Evolutionary conservation across 2,113 vertebrate genomes (phyloP), one percentile per base, ranked within the genome.

Genomic region (Rhea americana): DNA sequence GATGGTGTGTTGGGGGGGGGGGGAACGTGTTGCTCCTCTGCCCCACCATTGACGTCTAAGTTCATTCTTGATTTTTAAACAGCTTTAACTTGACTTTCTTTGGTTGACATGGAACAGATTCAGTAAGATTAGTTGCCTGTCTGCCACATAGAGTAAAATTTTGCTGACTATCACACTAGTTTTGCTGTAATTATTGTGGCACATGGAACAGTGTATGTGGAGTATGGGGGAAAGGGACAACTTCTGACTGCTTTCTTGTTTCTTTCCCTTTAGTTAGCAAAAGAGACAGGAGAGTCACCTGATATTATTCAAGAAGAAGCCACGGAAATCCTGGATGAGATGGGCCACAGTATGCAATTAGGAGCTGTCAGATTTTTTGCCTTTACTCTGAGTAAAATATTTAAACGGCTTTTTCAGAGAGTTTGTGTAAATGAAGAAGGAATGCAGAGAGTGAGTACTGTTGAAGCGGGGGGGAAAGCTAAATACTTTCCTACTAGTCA

Each of bases 371-470:
- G 99, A 26, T 98, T 99, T 97, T 99, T 99, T 74, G 99, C 99
- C 87, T 99, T 99, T 93, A 94, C 89, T 5, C 97, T 99, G 88
- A 98, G 97, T 96, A 99, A 99, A 95, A 97, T 98, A 97, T 99
- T 99, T 92, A 99, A 99, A 92, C 96, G 97, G 1, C 97, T 99
- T 94, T 99, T 99, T 96, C 98, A 97, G 66, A 99, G 98, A 89
- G 98, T 99, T 91, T 98, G 97, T 75, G 98, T 99, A 59, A 99
- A 99, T 65, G 99, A 99, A 94, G 99, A 99, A 88, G 99, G 99
- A 80, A 98, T 99, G 93, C 99, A 99, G 96, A 99, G 99, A 96
- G 99, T 99, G 94, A 98, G 99, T 97, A 85, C 17, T 79, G 12
- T 6, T 43, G 9, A 30, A 32, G 16, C 32, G 68, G 21, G 28